Conservation (phyloP, 2,888 invertebrate species). For the Dasysyrphus albostriatus region DNA sequence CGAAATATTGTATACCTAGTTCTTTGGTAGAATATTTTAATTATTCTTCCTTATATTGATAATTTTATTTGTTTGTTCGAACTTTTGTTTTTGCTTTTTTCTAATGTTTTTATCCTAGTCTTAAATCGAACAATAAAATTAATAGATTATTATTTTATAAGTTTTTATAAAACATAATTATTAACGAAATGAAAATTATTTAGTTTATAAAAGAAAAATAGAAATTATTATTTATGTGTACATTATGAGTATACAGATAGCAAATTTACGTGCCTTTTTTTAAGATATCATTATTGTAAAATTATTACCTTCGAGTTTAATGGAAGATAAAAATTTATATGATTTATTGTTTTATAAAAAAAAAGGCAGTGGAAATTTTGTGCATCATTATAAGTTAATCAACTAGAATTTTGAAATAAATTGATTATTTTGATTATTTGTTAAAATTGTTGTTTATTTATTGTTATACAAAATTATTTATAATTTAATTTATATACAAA, state of each 20-base stretch:
- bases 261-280: constrained; percentile 1
- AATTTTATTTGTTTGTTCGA: constrained; percentile 31
- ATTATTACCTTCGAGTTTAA: constrained; percentile 5
- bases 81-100: constrained; percentile 24
- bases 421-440: constrained; percentile 8
- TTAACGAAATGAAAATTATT: constrained; percentile 5
- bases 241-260: background rate
- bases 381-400: background rate
- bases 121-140: constrained; percentile 53
- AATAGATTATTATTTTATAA: constrained; percentile 50
- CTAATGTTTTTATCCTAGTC: constrained; percentile 68
- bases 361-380: background rate
- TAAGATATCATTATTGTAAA: background rate
- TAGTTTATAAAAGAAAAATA: background rate
- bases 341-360: background rate
- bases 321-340: background rate
- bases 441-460: background rate
- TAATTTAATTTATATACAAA: no score
- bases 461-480: no score
- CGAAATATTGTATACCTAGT: constrained; percentile 43
- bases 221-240: background rate
- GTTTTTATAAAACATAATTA: constrained; percentile 56
- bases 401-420: constrained; percentile 20
- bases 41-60: constrained; percentile 11
- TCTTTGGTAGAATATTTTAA: background rate